Evolutionary conservation across 2,113 vertebrate genomes (phyloP), one percentile per base, ranked within the genome.

Genomic region (Ariopsis seemanni): DNA sequence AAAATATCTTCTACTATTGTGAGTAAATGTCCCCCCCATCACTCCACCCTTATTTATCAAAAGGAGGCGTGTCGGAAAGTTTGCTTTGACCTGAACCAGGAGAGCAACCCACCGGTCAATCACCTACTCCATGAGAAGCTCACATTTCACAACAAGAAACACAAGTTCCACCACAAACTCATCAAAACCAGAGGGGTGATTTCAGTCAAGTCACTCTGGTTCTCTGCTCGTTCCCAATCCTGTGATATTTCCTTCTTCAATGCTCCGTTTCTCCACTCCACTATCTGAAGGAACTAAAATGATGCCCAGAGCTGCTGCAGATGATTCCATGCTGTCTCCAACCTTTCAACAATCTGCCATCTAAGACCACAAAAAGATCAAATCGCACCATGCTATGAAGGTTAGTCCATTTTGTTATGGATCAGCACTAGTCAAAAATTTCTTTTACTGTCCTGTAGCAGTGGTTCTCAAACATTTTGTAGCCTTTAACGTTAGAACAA

Each of bases 311-410:
- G 97, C 98, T 62, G 98, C 97, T 92, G 97, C 97, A 0, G 98
- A 99, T 94, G 99, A 98, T 92, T 97, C 98, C 0, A 99, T 99
- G 96, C 94, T 99, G 85, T 97, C 98, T 34, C 34, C 34, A 34
- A 34, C 34, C 34, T 34, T 34, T 34, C 34, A 34, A 2, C 34
- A 34, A 34, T 34, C 34, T 34, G 97, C 98, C 92, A 97, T 99
- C 94, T 99, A 98, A 69, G 98, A 99, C 93, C 98, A 98, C 91
- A 99, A 99, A 95, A 99, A 99, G 94, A 98, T 96, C 91, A 99
- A 99, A 93, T 96, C 96, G 0, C 96, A 97, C 90, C 97, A 99
- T 77, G 95, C 96, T 89, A 97, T 98, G 93, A 99, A 99, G 98
- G 98, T 99, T 91, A 93, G 97, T 95, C 34, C 15, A 25, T 42